phyloP scores from a whole-genome alignment of 2,888 invertebrate genomes.

The Barypeithes pellucidus region DNA sequence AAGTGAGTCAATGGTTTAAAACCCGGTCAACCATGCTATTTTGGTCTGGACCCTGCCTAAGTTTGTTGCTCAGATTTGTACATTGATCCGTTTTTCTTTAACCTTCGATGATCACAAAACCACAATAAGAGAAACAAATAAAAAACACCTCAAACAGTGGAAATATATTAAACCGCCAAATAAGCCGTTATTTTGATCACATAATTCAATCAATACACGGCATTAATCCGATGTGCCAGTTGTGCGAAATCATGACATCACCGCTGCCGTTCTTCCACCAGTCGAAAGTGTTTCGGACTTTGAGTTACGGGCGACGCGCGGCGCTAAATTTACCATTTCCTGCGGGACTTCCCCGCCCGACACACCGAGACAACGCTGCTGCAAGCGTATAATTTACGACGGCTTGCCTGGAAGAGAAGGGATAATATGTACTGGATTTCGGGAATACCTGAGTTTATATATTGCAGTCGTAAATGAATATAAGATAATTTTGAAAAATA shows the following conservation, averaged over 20 bases:
- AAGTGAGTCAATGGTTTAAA: too few relatives aligned
- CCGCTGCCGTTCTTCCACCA: conserved; percentile 7
- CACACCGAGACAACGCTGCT: conserved; percentile 56
- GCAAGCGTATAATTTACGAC: conserved; percentile 45
- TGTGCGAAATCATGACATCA: conserved; percentile 19
- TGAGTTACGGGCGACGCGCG: conserved; percentile 66
- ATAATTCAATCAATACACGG: not conserved
- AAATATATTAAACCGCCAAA: too few relatives aligned
- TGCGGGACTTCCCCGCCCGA: conserved; percentile 59
- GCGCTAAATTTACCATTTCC: conserved; percentile 67
- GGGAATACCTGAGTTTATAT: conserved; percentile 46
- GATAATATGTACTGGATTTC: conserved; percentile 47
- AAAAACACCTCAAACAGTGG: too few relatives aligned
- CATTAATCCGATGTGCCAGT: conserved; percentile 17
- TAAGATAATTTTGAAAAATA: conserved; percentile 21
- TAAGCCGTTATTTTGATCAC: not conserved
- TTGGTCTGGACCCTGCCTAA: too few relatives aligned
- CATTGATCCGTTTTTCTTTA: too few relatives aligned
- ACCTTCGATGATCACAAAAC: too few relatives aligned
- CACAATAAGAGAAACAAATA: too few relatives aligned
- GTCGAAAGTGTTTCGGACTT: conserved; percentile 64
- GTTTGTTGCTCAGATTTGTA: too few relatives aligned
- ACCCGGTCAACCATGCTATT: too few relatives aligned
- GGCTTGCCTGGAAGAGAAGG: conserved; percentile 45
- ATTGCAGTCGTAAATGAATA: conserved; percentile 38